A percentile compares a stretch with the other conserved stretches of the same genome.
phyloP scores from a whole-genome alignment of 2,888 invertebrate species.

The Pandemis heparana region DNA sequence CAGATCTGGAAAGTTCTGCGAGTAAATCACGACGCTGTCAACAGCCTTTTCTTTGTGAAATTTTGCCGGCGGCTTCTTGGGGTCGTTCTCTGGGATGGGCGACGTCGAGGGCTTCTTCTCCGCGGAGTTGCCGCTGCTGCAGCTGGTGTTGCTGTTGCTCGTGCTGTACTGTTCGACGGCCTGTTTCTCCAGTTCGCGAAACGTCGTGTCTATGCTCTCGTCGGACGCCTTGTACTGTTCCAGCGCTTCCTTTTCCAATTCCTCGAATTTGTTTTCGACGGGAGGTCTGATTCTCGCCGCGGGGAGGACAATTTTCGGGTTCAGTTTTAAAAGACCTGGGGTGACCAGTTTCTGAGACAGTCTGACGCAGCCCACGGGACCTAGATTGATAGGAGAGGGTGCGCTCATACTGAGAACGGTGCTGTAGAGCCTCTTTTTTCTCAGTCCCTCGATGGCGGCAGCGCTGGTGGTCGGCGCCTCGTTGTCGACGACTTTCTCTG shows the following conservation, averaged over 20 bases:
- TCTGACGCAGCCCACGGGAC: conserved; percentile 66
- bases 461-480: conserved; percentile 71
- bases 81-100: conserved; percentile 56
- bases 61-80: conserved; percentile 68
- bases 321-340: conserved; percentile 75
- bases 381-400: conserved; percentile 66
- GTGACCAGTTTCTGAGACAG: conserved; percentile 72
- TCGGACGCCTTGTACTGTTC: conserved; percentile 87
- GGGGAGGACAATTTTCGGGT: conserved; percentile 73
- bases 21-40: conserved; percentile 78
- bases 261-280: conserved; percentile 80
- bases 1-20: conserved; percentile 80
- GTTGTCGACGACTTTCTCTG: conserved; percentile 59
- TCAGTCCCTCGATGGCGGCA: conserved; percentile 65
- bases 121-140: conserved; percentile 75
- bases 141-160: conserved; percentile 81
- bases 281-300: conserved; percentile 66
- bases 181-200: conserved; percentile 87
- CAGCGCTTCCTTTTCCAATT: conserved; percentile 86
- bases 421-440: conserved; percentile 82
- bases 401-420: conserved; percentile 82
- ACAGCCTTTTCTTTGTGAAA: conserved; percentile 77
- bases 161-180: conserved; percentile 88
- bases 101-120: conserved; percentile 65
- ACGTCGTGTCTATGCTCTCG: conserved; percentile 85